A percentile compares a stretch with the other conserved stretches of the same genome.
Conservation (phyloP, 2,797 vertebrate genomes). For the Danio aesculapii region DNA sequence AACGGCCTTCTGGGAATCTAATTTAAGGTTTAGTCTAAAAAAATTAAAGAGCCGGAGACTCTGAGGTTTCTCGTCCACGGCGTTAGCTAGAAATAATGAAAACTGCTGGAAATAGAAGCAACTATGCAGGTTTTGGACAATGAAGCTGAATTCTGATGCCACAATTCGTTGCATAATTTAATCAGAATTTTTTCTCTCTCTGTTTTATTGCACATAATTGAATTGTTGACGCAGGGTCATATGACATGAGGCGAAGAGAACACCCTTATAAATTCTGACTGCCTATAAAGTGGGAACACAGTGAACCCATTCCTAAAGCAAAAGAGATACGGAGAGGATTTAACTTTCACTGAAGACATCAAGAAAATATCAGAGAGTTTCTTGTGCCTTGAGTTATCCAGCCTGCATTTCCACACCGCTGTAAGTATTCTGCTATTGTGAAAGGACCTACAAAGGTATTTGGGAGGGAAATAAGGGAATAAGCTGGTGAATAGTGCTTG, state of each 20-base stretch:
- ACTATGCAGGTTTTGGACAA: not conserved
- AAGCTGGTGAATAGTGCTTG: slow-evolving; percentile 1
- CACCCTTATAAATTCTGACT: slow-evolving; percentile 61
- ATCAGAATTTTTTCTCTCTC: not conserved
- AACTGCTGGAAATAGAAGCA: not conserved
- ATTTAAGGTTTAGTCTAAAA: slow-evolving; percentile 47
- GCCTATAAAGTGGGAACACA: slow-evolving; percentile 34
- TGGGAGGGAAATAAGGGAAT: slow-evolving; percentile 22
- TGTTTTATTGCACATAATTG: not conserved
- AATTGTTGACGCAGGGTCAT: slow-evolving; percentile 55
- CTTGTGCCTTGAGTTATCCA: not conserved
- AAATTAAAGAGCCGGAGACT: slow-evolving; percentile 42
- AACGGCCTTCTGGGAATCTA: slow-evolving; percentile 41
- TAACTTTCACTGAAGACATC: slow-evolving; percentile 24
- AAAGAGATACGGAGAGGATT: slow-evolving; percentile 37
- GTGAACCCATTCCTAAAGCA: slow-evolving; percentile 37
- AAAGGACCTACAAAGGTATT: slow-evolving; percentile 45
- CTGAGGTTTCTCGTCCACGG: not conserved
- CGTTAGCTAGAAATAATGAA: not conserved
- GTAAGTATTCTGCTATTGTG: slow-evolving; percentile 64
- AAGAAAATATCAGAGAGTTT: slow-evolving; percentile 1
- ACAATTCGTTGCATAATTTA: not conserved
- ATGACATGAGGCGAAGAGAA: slow-evolving; percentile 47
- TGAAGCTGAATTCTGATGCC: not conserved
- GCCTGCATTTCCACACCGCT: slow-evolving; percentile 27